phyloP scores from a whole-genome alignment of 2,113 vertebrate genomes.

The Zapus hudsonius region DNA sequence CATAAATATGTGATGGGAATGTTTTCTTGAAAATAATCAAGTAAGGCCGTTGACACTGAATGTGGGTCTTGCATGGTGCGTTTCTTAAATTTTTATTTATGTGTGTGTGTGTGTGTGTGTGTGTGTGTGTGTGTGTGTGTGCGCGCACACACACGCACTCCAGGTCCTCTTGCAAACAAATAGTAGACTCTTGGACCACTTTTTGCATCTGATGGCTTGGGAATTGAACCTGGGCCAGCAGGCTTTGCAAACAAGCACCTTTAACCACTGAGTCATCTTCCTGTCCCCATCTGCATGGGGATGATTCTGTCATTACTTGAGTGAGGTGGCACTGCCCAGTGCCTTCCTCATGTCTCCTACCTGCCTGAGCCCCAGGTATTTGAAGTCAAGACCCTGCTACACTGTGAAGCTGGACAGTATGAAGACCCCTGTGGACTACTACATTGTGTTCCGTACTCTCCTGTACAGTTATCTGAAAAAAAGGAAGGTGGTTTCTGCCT shows the following conservation, averaged over 20 bases:
- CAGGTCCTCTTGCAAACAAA: too few species aligned
- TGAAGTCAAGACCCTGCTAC: neutral
- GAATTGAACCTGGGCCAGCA: too few species aligned
- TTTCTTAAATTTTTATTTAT: too few species aligned
- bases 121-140: too few species aligned
- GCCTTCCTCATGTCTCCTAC: neutral
- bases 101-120: too few species aligned
- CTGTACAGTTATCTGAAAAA: neutral
- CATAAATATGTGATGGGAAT: neutral
- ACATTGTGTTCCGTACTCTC: neutral
- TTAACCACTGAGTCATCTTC: too few species aligned
- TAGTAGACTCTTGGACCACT: too few species aligned
- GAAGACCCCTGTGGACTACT: neutral
- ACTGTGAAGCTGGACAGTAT: neutral
- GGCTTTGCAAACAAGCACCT: too few species aligned
- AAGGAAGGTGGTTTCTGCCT: neutral
- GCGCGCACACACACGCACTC: too few species aligned
- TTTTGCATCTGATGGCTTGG: too few species aligned
- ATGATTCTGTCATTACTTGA: neutral
- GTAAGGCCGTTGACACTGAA: neutral
- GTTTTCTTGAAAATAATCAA: conserved; percentile 13
- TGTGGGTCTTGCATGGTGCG: neutral
- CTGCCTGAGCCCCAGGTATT: neutral
- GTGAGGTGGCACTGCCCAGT: neutral
- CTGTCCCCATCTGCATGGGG: neutral